A percentile compares a stretch with the other conserved stretches of the same genome.
Evolutionary conservation across 2,113 vertebrate species (phyloP).

Genomic region (Plotosus lineatus): DNA sequence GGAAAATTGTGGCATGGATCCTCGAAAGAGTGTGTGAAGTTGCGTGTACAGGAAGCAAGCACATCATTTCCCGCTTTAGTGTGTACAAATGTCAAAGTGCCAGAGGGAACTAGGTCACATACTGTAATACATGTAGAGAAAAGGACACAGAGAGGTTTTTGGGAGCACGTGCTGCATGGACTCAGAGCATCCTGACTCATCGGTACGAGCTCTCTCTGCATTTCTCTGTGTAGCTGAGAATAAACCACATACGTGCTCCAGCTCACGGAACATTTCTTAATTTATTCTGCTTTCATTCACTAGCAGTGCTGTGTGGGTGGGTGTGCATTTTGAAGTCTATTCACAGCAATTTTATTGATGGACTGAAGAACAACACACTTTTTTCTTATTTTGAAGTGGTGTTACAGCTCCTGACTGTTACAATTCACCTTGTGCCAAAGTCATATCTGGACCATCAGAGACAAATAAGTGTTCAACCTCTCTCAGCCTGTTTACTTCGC

Average conservation of each 20-base stretch:
- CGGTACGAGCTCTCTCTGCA: slow-evolving; percentile 15
- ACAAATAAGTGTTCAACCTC: background rate
- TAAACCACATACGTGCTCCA: slow-evolving; percentile 25
- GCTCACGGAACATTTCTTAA: background rate
- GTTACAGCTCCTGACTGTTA: too few species aligned
- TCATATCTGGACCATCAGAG: background rate
- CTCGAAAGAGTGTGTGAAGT: slow-evolving; percentile 27
- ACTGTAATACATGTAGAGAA: slow-evolving; percentile 2
- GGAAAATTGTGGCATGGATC: background rate
- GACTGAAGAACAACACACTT: background rate
- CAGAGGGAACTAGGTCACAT: slow-evolving; percentile 35
- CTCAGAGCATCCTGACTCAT: slow-evolving; percentile 34
- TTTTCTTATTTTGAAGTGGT: background rate
- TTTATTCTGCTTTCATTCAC: background rate
- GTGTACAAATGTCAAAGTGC: background rate
- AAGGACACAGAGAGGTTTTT: background rate
- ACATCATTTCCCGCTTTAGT: slow-evolving; percentile 21
- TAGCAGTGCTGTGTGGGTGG: background rate
- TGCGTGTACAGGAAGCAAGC: slow-evolving; percentile 11
- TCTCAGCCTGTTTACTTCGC: background rate
- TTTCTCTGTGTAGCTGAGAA: slow-evolving; percentile 27
- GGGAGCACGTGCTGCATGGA: slow-evolving; percentile 37
- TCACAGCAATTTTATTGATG: background rate
- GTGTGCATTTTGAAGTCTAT: background rate
- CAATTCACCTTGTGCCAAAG: background rate